Evolutionary conservation across 2,888 invertebrate species (phyloP).

Genomic region (Melinopterus prodromus): DNA sequence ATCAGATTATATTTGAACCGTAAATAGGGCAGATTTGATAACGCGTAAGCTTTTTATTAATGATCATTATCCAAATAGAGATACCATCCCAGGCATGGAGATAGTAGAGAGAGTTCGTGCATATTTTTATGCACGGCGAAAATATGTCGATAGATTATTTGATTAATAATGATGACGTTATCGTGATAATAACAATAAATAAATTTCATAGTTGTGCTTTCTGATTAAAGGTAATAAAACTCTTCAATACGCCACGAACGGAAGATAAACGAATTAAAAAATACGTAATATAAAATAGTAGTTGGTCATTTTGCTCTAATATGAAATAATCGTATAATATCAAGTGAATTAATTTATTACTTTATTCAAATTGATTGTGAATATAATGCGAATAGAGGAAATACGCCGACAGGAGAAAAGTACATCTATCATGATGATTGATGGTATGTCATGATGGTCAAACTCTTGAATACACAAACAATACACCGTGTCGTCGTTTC

Average conservation of each 20-base stretch:
- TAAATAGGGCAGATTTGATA: not conserved
- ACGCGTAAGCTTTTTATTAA: not conserved
- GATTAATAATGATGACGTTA: constrained; percentile 4
- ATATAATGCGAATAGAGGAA: too few relatives aligned
- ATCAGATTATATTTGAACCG: not conserved
- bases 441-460: too few relatives aligned
- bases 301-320: too few relatives aligned
- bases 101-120: not conserved
- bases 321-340: too few relatives aligned
- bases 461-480: too few relatives aligned
- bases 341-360: too few relatives aligned
- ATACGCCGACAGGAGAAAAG: too few relatives aligned
- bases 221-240: not conserved
- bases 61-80: not conserved
- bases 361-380: too few relatives aligned
- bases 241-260: not conserved
- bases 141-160: not conserved
- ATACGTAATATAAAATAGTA: not conserved
- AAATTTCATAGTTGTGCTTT: not conserved
- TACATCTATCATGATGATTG: too few relatives aligned
- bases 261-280: not conserved
- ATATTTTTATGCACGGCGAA: not conserved
- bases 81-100: not conserved
- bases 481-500: too few relatives aligned
- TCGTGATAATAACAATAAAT: not conserved